Percentiles rank a stretch among this genome's conserved stretches.
These are phyloP conservation scores for Drosophila meridiana DNA, from an alignment of 2,888 invertebrate species.

Conservation along the genomic window DNA sequence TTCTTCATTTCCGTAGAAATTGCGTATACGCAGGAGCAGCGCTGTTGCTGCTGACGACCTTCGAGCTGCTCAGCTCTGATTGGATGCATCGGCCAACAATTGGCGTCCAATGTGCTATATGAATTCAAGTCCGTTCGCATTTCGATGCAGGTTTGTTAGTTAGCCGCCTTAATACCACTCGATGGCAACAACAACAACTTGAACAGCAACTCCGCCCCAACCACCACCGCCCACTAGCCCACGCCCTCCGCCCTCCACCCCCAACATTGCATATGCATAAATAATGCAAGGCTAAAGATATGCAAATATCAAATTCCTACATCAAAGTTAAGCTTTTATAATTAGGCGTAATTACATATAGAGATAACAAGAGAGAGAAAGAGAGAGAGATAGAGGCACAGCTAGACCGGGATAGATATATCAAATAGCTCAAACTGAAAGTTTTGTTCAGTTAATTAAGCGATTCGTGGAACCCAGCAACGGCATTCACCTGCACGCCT, in stretches of 20 bases:
- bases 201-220: not conserved
- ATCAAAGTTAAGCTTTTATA: not conserved
- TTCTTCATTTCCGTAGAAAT: not conserved
- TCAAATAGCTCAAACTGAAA: not conserved
- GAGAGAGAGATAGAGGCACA: not conserved
- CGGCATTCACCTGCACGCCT: not conserved
- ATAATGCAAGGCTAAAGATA: slow-evolving; percentile 8
- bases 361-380: no score
- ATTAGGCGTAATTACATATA: not conserved
- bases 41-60: slow-evolving; percentile 12
- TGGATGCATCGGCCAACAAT: slow-evolving; percentile 21
- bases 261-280: not conserved
- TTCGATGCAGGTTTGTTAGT: slow-evolving; percentile 4
- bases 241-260: not conserved
- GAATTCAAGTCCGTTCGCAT: not conserved
- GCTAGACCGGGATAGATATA: not conserved
- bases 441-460: not conserved
- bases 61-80: slow-evolving; percentile 34
- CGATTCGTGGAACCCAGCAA: not conserved
- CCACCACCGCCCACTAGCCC: not conserved
- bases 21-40: slow-evolving; percentile 29
- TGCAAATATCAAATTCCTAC: slow-evolving; percentile 5
- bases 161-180: not conserved
- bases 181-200: not conserved
- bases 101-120: slow-evolving; percentile 6